Evolutionary conservation across 2,888 invertebrate genomes (phyloP).

Genomic region (Synanthedon vespiformis): DNA sequence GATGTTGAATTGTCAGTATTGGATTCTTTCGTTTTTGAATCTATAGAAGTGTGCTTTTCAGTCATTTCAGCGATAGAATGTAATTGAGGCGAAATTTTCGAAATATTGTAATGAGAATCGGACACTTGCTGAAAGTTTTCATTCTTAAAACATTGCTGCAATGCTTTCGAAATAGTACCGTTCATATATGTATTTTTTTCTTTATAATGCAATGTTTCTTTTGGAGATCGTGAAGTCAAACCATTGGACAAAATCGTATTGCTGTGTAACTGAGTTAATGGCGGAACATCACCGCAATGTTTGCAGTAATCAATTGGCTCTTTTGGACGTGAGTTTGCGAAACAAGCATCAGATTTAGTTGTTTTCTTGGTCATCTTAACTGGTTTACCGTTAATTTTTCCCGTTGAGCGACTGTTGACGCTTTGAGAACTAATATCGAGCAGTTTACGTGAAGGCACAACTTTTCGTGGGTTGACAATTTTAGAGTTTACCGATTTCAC

Average conservation of each 20-base stretch:
- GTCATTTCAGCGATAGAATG: conserved; percentile 43
- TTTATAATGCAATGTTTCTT: background rate
- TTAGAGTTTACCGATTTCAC: conserved; percentile 4
- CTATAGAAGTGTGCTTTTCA: conserved; percentile 13
- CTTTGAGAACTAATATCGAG: conserved; percentile 12
- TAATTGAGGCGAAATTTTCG: conserved; percentile 12
- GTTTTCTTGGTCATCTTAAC: conserved; percentile 19
- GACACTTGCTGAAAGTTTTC: conserved; percentile 35
- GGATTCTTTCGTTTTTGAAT: too few species aligned
- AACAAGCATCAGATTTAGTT: conserved; percentile 22
- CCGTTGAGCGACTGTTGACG: conserved; percentile 32
- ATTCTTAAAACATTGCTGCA: conserved; percentile 49
- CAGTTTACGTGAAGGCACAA: conserved; percentile 26
- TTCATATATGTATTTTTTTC: conserved; percentile 4
- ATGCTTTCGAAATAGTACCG: conserved; percentile 1
- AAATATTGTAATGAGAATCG: conserved; percentile 14
- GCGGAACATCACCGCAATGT: conserved; percentile 35
- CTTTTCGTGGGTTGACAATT: conserved; percentile 23
- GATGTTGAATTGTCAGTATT: conserved; percentile 12
- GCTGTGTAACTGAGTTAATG: background rate
- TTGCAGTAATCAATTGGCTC: conserved; percentile 14
- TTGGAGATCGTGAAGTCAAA: background rate
- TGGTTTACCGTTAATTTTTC: conserved; percentile 15
- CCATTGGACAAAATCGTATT: too few species aligned
- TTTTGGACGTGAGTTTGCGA: background rate